A percentile compares a stretch with the other conserved stretches of the same genome.
Conservation (phyloP, 2,888 invertebrate species). For the Ecdyonurus torrentis region DNA sequence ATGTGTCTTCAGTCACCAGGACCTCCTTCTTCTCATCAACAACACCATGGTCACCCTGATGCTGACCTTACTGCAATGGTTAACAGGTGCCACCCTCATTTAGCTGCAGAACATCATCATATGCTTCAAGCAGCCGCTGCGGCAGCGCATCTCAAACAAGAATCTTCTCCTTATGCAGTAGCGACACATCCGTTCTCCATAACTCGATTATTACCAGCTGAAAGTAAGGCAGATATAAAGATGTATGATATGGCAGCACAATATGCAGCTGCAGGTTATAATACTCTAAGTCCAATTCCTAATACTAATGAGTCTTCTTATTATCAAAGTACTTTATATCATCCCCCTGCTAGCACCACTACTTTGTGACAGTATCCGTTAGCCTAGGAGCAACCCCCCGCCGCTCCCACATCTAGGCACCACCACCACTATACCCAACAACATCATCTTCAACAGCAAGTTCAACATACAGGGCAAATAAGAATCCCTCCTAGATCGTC, state of each 20-base stretch:
- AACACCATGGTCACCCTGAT: constrained; percentile 26
- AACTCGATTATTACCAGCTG: constrained; percentile 75
- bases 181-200: constrained; percentile 89
- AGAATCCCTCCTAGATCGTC: neutral
- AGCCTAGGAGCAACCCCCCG: constrained; percentile 42
- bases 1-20: constrained; percentile 28
- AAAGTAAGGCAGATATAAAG: constrained; percentile 77
- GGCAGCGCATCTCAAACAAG: constrained; percentile 56
- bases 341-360: constrained; percentile 51
- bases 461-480: neutral
- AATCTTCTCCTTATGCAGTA: constrained; percentile 46
- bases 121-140: constrained; percentile 32
- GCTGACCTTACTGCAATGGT: constrained; percentile 44
- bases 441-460: neutral
- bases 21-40: constrained; percentile 18
- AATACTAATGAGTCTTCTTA: constrained; percentile 50
- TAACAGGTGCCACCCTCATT: constrained; percentile 39
- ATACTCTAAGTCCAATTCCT: constrained; percentile 12
- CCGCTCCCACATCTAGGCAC: neutral
- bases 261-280: constrained; percentile 33
- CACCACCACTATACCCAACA: neutral
- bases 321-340: constrained; percentile 67
- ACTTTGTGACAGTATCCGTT: constrained; percentile 87
- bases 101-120: constrained; percentile 22
- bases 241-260: constrained; percentile 61